Percentiles rank a stretch among this genome's conserved stretches.
Conservation (phyloP, 2,113 vertebrate species). For the Larimichthys polyactis region DNA sequence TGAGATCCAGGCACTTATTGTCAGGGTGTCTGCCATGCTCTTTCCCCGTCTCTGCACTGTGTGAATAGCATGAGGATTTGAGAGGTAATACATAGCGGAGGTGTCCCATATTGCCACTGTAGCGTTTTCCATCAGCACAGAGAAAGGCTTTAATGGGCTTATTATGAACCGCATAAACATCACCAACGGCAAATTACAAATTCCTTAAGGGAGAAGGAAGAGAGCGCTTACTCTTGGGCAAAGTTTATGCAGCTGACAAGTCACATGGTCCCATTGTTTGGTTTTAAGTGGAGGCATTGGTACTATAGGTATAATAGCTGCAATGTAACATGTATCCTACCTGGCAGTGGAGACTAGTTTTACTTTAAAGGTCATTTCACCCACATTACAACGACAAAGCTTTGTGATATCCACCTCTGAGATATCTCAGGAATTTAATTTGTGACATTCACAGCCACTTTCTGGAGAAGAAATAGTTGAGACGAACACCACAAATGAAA, state of each 20-base stretch:
- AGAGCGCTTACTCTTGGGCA: constrained; percentile 67
- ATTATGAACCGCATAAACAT: constrained; percentile 88
- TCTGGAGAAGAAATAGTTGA: neutral
- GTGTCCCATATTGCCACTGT: constrained; percentile 87
- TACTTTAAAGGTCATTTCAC: neutral
- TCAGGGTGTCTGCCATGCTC: constrained; percentile 83
- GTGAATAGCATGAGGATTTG: constrained; percentile 91
- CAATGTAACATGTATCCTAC: neutral
- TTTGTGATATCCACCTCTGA: neutral
- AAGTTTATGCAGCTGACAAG: constrained; percentile 73
- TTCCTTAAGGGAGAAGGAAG: constrained; percentile 70
- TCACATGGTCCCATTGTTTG: constrained; percentile 46
- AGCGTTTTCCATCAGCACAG: constrained; percentile 86
- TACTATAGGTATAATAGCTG: constrained; percentile 22
- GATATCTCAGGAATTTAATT: neutral
- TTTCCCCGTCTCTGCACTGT: constrained; percentile 76
- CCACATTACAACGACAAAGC: neutral
- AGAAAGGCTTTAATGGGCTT: constrained; percentile 86
- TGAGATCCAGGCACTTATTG: constrained; percentile 86
- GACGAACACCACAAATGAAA: neutral
- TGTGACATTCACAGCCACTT: neutral
- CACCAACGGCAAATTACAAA: constrained; percentile 86
- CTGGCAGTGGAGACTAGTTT: neutral
- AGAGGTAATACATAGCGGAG: constrained; percentile 89
- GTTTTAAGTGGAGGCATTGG: constrained; percentile 16